Evolutionary conservation across 1,140 invertebrate species (phyloP), one percentile per base, ranked within the genome.

Genomic region (Drosophila watanabei): DNA sequence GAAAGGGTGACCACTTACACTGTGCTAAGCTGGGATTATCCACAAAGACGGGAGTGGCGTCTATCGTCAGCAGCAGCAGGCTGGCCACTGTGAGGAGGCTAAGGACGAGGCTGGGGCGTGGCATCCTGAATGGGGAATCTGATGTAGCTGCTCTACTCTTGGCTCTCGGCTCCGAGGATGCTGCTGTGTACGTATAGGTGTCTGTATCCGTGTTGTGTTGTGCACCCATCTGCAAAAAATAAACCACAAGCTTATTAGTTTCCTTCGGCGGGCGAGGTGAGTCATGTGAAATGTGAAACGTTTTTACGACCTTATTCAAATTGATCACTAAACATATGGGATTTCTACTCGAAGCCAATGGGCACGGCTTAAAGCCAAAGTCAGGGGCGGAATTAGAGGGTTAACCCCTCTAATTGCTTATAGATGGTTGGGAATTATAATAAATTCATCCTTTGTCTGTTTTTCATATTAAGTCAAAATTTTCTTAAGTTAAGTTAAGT

Each of bases 11-110:
- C 43, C 82, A 93, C 92, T 93, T 92, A 93, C 92, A 93, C 63
- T 93, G 92, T 51, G 92, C 92, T 93, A 93, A 92, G 70, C 92
- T 93, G 70, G 92, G 92, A 88, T 93, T 93, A 90, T 93, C 89
- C 73, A 93, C 92, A 35, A 93, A 93, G 30, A 93, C 88, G 48
- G 92, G 92, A 70, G 58, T 92, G 62, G 92, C 79, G 54, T 76
- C 45, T 39, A 51, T 56, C 56, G 88, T 56, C 33, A 70, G 20
- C 46, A 75, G 62, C 71, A 90, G 45, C 60, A 91, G 46, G 54
- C 68, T 82, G 77, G 39, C 48, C 61, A 88, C 45, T 52, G 85
- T 68, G 58, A 81, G 56, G 39, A 88, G 63, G 70, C 48, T 79
- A 48, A 66, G 56, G 56, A 82, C 58, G 63, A 66, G 68, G 46